Evolutionary conservation across 2,888 invertebrate genomes (phyloP).

Genomic region (Caenorhabditis macrosperma): DNA sequence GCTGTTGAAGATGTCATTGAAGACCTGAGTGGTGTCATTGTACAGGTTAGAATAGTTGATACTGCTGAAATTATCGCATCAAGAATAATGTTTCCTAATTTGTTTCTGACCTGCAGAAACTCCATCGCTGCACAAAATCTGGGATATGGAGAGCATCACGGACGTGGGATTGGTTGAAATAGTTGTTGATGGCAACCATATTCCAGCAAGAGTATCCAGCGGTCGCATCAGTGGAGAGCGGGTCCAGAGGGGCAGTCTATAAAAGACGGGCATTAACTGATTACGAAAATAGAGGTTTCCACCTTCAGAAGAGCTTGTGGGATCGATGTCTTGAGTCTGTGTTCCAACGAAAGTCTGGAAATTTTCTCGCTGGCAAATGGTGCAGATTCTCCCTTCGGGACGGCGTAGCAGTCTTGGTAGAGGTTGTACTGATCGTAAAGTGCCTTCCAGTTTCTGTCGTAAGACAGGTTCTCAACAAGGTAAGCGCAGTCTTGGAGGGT

Average conservation of each 20-base stretch:
- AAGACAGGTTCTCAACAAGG: constrained; percentile 62
- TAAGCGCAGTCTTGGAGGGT: constrained; percentile 60
- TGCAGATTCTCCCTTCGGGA: constrained; percentile 10
- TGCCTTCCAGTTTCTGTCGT: constrained; percentile 63
- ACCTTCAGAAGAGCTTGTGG: constrained; percentile 49
- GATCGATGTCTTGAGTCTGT: constrained; percentile 17
- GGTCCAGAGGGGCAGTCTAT: constrained; percentile 64
- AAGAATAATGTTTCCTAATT: neutral
- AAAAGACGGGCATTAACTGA: constrained; percentile 8
- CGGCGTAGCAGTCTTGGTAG: constrained; percentile 74
- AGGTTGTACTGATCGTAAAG: constrained; percentile 75
- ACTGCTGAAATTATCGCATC: constrained; percentile 20
- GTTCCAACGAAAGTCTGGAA: constrained; percentile 25
- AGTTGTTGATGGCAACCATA: constrained; percentile 59
- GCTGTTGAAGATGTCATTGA: constrained; percentile 64
- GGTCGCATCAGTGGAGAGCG: constrained; percentile 72
- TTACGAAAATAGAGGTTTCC: neutral
- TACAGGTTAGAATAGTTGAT: constrained; percentile 63
- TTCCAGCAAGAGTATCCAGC: constrained; percentile 76
- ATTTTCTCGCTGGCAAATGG: constrained; percentile 25
- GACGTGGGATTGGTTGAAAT: constrained; percentile 69
- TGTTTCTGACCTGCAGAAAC: constrained; percentile 64
- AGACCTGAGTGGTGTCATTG: constrained; percentile 71
- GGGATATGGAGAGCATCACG: constrained; percentile 75
- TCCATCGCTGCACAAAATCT: constrained; percentile 70